These are phyloP conservation scores for Cervus canadensis DNA, from an alignment of 2,113 vertebrate genomes.

Conservation along the genomic window DNA sequence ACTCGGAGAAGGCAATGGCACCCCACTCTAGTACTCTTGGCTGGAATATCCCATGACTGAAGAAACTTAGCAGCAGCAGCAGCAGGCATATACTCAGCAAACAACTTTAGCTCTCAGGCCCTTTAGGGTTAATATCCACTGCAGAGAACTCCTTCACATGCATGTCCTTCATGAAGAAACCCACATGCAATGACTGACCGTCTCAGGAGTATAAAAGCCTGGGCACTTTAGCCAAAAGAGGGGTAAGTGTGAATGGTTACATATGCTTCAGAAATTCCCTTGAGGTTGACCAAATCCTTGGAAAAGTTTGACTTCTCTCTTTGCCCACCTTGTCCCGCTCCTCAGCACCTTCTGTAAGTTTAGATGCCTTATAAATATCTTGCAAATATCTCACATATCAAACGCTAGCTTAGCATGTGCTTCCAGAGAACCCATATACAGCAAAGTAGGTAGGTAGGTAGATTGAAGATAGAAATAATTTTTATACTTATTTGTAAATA, in stretches of 20 bases:
- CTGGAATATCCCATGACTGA: too few relatives aligned
- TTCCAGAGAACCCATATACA: not conserved
- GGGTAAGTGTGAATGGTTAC: not conserved
- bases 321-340: rapidly evolving
- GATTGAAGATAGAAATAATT: not conserved
- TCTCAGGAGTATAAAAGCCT: not conserved
- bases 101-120: not conserved
- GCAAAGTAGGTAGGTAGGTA: not conserved
- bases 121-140: not conserved
- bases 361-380: not conserved
- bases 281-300: not conserved
- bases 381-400: not conserved
- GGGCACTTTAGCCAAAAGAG: too few relatives aligned
- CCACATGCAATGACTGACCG: not conserved
- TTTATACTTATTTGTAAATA: not conserved
- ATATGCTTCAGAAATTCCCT: not conserved
- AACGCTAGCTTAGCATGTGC: not conserved
- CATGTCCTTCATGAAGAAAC: not conserved
- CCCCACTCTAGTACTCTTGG: too few relatives aligned
- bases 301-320: not conserved
- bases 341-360: not conserved
- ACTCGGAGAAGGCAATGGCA: too few relatives aligned
- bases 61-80: too few relatives aligned
- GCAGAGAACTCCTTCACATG: too few relatives aligned
- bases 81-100: not conserved